These are phyloP conservation scores for Folsomia manolachei DNA, from an alignment of 2,888 invertebrate genomes.

Conservation along the genomic window DNA sequence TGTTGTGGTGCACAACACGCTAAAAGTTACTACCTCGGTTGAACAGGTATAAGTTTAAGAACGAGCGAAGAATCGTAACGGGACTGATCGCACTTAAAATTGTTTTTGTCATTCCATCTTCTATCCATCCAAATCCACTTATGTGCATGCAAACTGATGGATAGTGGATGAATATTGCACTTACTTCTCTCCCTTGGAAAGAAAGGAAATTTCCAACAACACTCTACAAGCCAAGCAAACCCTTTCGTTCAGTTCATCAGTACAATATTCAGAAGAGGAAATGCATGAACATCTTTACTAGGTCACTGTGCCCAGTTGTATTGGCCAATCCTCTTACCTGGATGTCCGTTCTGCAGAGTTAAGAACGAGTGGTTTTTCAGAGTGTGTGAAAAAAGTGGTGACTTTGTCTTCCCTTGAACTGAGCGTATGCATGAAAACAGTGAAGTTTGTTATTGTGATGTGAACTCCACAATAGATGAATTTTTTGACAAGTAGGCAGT, in stretches of 20 bases:
- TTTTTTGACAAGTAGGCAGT: not conserved
- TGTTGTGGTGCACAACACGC: not conserved
- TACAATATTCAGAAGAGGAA: not conserved
- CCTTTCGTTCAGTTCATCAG: too few relatives aligned
- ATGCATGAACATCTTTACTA: not conserved
- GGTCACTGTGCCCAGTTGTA: too few relatives aligned
- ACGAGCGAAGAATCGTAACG: not conserved
- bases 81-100: not conserved
- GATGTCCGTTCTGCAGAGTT: too few relatives aligned
- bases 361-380: not conserved
- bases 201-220: too few relatives aligned
- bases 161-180: too few relatives aligned
- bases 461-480: too few relatives aligned
- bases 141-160: not conserved
- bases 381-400: not conserved
- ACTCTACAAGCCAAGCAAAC: too few relatives aligned
- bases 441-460: not conserved
- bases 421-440: not conserved
- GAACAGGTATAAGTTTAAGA: not conserved
- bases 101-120: not conserved
- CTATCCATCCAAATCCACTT: not conserved
- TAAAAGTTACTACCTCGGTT: too few relatives aligned
- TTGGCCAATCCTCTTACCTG: too few relatives aligned
- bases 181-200: too few relatives aligned
- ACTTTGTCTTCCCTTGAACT: not conserved